A percentile compares a stretch with the other conserved stretches of the same genome.
Evolutionary conservation across 2,888 invertebrate genomes (phyloP).

Genomic region (Hyposoter dolosus): DNA sequence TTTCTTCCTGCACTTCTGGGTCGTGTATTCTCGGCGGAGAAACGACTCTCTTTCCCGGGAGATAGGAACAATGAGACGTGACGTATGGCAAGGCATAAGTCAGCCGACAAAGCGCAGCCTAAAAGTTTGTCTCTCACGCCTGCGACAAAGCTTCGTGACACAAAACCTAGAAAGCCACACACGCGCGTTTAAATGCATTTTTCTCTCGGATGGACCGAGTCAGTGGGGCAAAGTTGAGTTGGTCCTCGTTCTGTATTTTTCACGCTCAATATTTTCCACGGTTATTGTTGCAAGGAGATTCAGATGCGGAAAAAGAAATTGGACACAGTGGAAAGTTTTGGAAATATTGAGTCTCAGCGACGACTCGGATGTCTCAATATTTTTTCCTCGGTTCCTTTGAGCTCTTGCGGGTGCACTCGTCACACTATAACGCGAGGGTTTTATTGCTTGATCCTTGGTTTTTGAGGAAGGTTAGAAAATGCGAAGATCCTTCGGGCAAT

Average conservation of each 20-base stretch:
- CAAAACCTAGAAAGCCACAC: constrained; percentile 16
- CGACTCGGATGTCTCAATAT: constrained; percentile 80
- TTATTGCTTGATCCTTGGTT: constrained; percentile 27
- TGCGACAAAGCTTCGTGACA: constrained; percentile 73
- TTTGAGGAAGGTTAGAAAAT: not conserved
- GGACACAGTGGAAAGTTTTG: constrained; percentile 80
- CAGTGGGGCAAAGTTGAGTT: constrained; percentile 49
- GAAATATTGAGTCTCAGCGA: constrained; percentile 79
- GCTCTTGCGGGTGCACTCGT: constrained; percentile 67
- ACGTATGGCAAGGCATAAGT: constrained; percentile 80
- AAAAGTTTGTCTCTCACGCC: constrained; percentile 75
- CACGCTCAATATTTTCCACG: constrained; percentile 1
- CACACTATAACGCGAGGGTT: constrained; percentile 75
- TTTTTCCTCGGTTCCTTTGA: constrained; percentile 60
- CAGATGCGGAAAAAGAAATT: constrained; percentile 72
- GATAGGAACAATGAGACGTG: constrained; percentile 73
- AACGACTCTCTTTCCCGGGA: constrained; percentile 33
- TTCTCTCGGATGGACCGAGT: constrained; percentile 58
- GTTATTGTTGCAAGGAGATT: constrained; percentile 21
- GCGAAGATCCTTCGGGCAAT: not conserved
- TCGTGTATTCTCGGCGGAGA: not conserved
- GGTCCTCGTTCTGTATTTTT: constrained; percentile 1
- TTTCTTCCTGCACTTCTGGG: constrained; percentile 14
- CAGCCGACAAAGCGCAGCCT: constrained; percentile 76
- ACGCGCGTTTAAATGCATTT: constrained; percentile 31